These are phyloP conservation scores for Bursaphelenchus mucronatus DNA, from an alignment of 1,140 invertebrate genomes.

Conservation along the genomic window DNA sequence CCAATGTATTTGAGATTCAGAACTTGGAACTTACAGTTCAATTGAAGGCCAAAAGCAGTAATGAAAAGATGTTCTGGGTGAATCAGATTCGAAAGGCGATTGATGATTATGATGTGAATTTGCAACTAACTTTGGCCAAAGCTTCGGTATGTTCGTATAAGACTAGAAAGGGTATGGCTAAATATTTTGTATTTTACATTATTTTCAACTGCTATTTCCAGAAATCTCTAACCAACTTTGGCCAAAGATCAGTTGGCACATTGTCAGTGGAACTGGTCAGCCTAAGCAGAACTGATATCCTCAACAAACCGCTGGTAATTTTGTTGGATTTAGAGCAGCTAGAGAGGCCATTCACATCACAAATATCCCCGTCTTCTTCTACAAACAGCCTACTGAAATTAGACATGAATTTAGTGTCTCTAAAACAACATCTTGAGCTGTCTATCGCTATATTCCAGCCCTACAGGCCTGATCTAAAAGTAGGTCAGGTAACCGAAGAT, in stretches of 20 bases:
- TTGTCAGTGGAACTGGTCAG: slow-evolving; percentile 32
- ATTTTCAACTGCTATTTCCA: not conserved
- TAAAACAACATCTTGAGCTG: slow-evolving; percentile 13
- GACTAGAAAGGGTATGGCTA: slow-evolving; percentile 10
- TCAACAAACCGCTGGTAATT: slow-evolving; percentile 6
- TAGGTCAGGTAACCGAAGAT: slow-evolving; percentile 9
- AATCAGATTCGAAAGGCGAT: slow-evolving; percentile 43
- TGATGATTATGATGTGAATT: slow-evolving; percentile 28
- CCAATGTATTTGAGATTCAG: not conserved
- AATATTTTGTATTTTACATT: slow-evolving; percentile 3
- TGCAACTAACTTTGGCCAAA: slow-evolving; percentile 21
- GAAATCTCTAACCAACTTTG: not conserved
- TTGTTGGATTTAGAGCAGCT: slow-evolving; percentile 3
- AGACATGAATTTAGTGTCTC: slow-evolving; percentile 8
- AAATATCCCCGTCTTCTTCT: slow-evolving; percentile 12
- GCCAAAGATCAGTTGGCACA: slow-evolving; percentile 19
- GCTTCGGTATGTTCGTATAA: slow-evolving; percentile 1
- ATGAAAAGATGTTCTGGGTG: slow-evolving; percentile 26
- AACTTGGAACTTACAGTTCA: slow-evolving; percentile 15
- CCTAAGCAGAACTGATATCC: slow-evolving; percentile 9
- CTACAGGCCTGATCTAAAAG: slow-evolving; percentile 23
- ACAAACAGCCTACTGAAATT: slow-evolving; percentile 26
- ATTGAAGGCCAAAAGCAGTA: slow-evolving; percentile 28
- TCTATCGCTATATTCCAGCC: slow-evolving; percentile 22
- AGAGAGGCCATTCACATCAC: not conserved